Conservation (phyloP, 92 coral and sea anemone genomes). For the Nematostella vectensis region DNA sequence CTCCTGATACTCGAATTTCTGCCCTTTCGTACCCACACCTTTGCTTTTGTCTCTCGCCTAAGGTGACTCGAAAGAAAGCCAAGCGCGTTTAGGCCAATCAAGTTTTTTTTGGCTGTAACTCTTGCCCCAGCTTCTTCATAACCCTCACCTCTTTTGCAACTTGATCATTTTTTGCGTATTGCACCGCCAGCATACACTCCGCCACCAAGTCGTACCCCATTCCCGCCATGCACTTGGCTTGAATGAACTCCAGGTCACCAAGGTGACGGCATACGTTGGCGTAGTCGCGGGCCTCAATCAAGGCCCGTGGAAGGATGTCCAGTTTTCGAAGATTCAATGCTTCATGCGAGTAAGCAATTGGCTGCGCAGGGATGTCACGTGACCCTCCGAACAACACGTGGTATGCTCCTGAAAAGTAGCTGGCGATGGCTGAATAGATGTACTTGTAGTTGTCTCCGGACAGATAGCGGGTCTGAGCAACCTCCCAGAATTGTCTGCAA, state of each 20-base stretch:
- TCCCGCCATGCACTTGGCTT: conserved; percentile 64
- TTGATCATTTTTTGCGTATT: conserved; percentile 36
- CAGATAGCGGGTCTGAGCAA: conserved; percentile 31
- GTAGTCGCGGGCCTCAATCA: conserved; percentile 37
- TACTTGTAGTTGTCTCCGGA: conserved; percentile 26
- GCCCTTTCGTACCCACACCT: no score
- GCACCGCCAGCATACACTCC: conserved; percentile 33
- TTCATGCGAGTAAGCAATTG: conserved; percentile 37
- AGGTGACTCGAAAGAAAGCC: neutral
- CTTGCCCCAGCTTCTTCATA: neutral
- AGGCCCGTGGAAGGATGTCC: conserved; percentile 31
- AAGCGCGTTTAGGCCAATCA: no score
- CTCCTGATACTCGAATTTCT: no score
- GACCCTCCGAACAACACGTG: conserved; percentile 30
- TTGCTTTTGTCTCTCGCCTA: no score
- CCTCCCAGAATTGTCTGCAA: conserved; percentile 40
- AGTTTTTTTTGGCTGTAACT: no score
- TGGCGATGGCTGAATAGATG: conserved; percentile 30
- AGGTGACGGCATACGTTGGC: conserved; percentile 25
- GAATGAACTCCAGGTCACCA: conserved; percentile 44
- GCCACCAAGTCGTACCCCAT: conserved; percentile 52
- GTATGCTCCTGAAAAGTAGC: conserved; percentile 40
- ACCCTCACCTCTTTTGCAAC: conserved; percentile 10
- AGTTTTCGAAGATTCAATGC: conserved; percentile 51
- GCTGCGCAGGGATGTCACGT: conserved; percentile 44